Evolutionary conservation across 2,113 vertebrate species (phyloP).

Genomic region (Dendropsophus ebraccatus): DNA sequence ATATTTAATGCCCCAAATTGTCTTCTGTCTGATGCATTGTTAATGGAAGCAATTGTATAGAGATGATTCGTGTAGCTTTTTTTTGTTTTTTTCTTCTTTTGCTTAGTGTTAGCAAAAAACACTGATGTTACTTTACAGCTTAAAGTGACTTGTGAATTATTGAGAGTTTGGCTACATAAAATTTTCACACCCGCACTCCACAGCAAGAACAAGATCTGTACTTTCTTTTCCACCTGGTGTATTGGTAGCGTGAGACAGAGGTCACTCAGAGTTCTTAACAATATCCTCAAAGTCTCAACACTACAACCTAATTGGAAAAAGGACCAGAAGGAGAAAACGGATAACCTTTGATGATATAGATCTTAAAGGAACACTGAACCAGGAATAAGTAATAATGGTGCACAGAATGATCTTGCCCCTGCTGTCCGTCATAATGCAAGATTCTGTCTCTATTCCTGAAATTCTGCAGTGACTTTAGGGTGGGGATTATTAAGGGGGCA

Average conservation of each 20-base stretch:
- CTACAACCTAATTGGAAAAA: background rate
- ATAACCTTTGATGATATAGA: background rate
- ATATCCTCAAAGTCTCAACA: too few relatives aligned
- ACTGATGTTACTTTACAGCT: slow-evolving; percentile 15
- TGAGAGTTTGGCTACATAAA: slow-evolving; percentile 16
- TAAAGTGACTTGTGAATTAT: slow-evolving; percentile 33
- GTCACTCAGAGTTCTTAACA: slow-evolving; percentile 1
- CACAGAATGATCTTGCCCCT: too few relatives aligned
- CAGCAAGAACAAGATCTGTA: background rate
- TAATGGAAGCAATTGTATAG: background rate
- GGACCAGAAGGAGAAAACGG: background rate
- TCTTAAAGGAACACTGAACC: background rate
- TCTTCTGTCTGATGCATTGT: background rate
- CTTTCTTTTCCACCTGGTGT: background rate
- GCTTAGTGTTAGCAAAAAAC: background rate
- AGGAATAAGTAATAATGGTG: background rate
- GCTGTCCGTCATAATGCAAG: too few relatives aligned
- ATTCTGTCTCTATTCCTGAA: too few relatives aligned
- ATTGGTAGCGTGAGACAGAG: background rate
- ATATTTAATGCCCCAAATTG: background rate
- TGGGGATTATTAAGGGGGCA: too few relatives aligned
- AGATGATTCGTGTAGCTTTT: background rate
- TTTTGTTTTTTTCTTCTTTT: too few relatives aligned
- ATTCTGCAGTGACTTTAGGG: too few relatives aligned
- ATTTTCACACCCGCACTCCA: slow-evolving; percentile 8